Evolutionary conservation across 1,140 invertebrate species (phyloP), one percentile per base, ranked within the genome.

Genomic region (Goniozus legneri): DNA sequence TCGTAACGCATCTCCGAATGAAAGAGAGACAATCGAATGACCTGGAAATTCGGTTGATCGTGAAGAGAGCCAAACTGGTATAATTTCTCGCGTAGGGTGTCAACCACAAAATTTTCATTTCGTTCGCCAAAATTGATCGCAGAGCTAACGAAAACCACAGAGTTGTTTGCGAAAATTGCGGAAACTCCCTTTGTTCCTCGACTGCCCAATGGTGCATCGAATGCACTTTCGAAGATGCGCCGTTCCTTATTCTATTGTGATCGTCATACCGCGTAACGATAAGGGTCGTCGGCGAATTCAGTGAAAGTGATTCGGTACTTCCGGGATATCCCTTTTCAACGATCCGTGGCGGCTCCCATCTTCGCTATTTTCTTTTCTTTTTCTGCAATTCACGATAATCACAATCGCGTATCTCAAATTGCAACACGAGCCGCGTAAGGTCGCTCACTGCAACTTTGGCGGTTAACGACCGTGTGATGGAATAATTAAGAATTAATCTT

Each of bases 291-390:
- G 7, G 27, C 10, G 38, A 46, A 42, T 46, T 20, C 27, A 62
- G 65, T 65, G 65, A 69, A 69, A 70, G 66, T 67, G 60, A 63
- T 62, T 56, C 47, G 10, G n/a, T 27, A 48, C 54, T 64, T 62
- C 56, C 52, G 52, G 44, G 38, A 53, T 62, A 54, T 55, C 46
- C 52, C 41, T 38, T 19, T 43, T 43, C 18, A 19, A 32, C 33
- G 38, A 14, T 39, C 34, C 13, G 32, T 38, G 24, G 39, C 36
- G 39, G 27, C 47, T 14, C 34, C 20, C 10, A 27, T 12, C 18
- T 20, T 24, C 36, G 36, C 22, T 43, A 42, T 31, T 27, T 15
- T 41, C 37, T 31, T 27, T 39, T 19, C 35, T 36, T 20, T 54
- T 66, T 58, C 60, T 54, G 62, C 54, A 61, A 63, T 46, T 39